These are phyloP conservation scores for Camponotus pennsylvanicus DNA, from an alignment of 1,140 invertebrate genomes.

Conservation along the genomic window DNA sequence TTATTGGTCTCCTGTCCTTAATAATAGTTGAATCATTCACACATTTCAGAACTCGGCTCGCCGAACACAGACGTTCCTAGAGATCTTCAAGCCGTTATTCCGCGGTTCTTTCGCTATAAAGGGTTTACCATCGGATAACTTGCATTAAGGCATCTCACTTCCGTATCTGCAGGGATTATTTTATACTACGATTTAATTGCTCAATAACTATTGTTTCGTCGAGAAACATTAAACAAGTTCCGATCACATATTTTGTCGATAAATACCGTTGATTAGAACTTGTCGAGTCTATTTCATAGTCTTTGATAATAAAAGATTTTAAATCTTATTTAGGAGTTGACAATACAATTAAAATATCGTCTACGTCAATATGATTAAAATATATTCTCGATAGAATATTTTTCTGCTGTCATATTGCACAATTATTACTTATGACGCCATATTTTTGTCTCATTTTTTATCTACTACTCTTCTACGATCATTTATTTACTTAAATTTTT, in stretches of 20 bases:
- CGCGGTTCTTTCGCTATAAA: conserved; percentile 89
- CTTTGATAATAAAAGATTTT: neutral
- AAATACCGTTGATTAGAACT: neutral
- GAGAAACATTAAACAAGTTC: conserved; percentile 17
- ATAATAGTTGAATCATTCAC: conserved; percentile 12
- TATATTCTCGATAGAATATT: neutral
- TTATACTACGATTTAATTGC: neutral
- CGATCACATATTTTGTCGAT: neutral
- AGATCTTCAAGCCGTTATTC: conserved; percentile 90
- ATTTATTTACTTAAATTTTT: neutral
- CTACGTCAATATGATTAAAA: neutral
- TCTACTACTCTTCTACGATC: neutral
- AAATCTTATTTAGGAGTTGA: conserved; percentile 8
- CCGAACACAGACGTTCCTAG: conserved; percentile 88
- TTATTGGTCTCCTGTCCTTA: neutral
- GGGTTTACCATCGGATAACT: conserved; percentile 86
- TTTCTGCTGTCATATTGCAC: neutral
- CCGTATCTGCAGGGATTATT: too few relatives aligned
- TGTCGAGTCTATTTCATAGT: conserved; percentile 3
- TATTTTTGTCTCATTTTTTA: conserved; percentile 23
- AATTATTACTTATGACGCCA: conserved; percentile 37
- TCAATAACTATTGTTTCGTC: conserved; percentile 52
- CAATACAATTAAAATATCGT: neutral
- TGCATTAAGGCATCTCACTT: conserved; percentile 19
- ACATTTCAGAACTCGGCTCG: conserved; percentile 90